These are phyloP conservation scores for Drosophila oshimai DNA, from an alignment of 1,140 invertebrate species.

Conservation along the genomic window DNA sequence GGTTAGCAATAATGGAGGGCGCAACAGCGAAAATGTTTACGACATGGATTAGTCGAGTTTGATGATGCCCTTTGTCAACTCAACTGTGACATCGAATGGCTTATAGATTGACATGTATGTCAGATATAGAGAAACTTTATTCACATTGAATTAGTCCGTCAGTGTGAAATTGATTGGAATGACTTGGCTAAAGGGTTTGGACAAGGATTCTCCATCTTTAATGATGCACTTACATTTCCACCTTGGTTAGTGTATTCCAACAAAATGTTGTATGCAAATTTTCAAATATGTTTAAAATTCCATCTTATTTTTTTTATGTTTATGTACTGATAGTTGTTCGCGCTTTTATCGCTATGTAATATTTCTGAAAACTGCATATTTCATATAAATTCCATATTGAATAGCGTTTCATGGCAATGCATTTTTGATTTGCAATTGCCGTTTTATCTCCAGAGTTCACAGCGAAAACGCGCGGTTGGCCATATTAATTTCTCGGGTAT, in stretches of 20 bases:
- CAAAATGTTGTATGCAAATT: slow-evolving; percentile 17
- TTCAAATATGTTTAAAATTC: slow-evolving; percentile 2
- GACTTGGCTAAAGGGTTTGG: neutral
- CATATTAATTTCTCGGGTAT: slow-evolving; percentile 13
- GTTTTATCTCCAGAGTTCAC: slow-evolving; percentile 20
- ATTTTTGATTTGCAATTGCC: slow-evolving; percentile 39
- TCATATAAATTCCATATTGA: slow-evolving; percentile 37
- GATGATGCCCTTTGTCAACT: slow-evolving; percentile 32
- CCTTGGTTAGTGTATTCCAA: slow-evolving; percentile 1
- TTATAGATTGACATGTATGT: slow-evolving; percentile 11
- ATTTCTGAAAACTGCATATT: slow-evolving; percentile 26
- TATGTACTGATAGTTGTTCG: slow-evolving; percentile 24
- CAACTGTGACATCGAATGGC: slow-evolving; percentile 18
- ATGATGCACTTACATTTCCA: neutral
- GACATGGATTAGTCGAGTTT: slow-evolving; percentile 27
- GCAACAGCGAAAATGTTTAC: slow-evolving; percentile 27
- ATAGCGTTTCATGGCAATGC: slow-evolving; percentile 31
- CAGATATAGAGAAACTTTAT: neutral
- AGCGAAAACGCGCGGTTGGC: neutral
- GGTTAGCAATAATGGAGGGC: slow-evolving; percentile 23
- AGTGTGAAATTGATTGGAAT: neutral
- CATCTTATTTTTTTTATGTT: neutral
- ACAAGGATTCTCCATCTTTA: neutral
- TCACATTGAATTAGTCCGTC: neutral
- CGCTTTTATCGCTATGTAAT: slow-evolving; percentile 5